Evolutionary conservation across 2,797 vertebrate species (phyloP), one percentile per base, ranked within the genome.

Genomic region (Cynopterus sphinx): DNA sequence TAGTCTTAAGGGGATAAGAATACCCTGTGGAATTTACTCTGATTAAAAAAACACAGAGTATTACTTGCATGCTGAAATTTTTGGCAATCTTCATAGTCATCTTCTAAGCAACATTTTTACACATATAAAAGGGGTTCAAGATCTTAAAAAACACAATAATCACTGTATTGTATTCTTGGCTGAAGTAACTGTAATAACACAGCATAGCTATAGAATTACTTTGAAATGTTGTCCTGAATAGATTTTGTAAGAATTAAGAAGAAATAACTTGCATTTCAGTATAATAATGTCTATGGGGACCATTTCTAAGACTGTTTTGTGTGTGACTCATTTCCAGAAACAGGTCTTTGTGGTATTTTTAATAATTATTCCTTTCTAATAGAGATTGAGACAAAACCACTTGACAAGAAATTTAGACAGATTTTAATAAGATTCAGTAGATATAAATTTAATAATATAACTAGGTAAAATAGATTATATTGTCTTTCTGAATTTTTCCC

Each of bases 101-200:
- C 6, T 81, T 89, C 11, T 79, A 86, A 91, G 28, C 51, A 17
- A 71, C 24, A 92, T 93, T 81, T 87, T 94, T 92, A 82, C 10
- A 84, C 16, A 49, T 77, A 89, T 73, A 90, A 92, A 92, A 71
- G 12, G 17, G 24, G 26, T 43, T 21, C 2, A 86, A 39, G 7
- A 33, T 77, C 36, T 57, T 97, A 90, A 96, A 82, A 90, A 41
- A 15, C 49, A 53, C 31, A 88, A 89, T 65, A 87, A 77, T 84
- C 53, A 71, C 49, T 51, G 65, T 22, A 71, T 75, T 79, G 33
- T 91, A 89, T 94, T 96, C 33, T 93, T 57, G 83, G 78, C 17
- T 71, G 41, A 94, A 96, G 90, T 84, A 17, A 93, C 8, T 83
- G 17, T 85, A 93, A 82, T 88, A 79, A 83, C 46, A 65, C 36